phyloP scores from a whole-genome alignment of 2,888 invertebrate genomes.

The Crematogaster levior region DNA sequence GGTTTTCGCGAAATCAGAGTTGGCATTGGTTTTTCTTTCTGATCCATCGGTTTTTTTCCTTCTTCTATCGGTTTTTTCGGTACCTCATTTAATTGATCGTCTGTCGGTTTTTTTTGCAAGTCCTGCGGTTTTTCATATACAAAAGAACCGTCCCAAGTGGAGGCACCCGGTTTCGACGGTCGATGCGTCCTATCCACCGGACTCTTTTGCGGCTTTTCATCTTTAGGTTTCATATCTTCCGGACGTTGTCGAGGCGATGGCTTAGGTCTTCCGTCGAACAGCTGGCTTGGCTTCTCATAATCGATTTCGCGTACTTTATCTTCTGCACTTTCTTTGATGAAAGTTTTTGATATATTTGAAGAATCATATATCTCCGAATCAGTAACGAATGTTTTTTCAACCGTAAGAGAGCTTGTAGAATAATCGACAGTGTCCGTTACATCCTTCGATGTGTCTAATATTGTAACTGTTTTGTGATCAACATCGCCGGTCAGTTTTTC shows the following conservation, averaged over 20 bases:
- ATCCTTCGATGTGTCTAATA: constrained; percentile 51
- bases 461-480: constrained; percentile 60
- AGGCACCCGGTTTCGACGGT: constrained; percentile 76
- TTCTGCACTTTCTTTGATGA: not conserved
- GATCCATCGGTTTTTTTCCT: constrained; percentile 9
- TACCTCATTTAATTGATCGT: constrained; percentile 36
- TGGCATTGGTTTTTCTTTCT: not conserved
- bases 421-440: constrained; percentile 34
- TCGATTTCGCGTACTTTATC: constrained; percentile 43
- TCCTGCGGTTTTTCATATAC: constrained; percentile 75
- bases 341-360: constrained; percentile 23
- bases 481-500: constrained; percentile 44
- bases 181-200: constrained; percentile 62
- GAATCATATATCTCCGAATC: constrained; percentile 36
- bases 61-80: constrained; percentile 13
- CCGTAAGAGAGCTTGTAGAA: constrained; percentile 23
- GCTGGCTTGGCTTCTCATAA: constrained; percentile 69
- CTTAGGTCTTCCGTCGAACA: not conserved
- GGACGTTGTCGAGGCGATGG: constrained; percentile 42
- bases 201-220: constrained; percentile 64
- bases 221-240: constrained; percentile 70
- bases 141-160: constrained; percentile 80
- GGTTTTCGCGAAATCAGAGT: constrained; percentile 42
- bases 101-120: constrained; percentile 27
- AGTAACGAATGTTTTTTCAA: constrained; percentile 25